Evolutionary conservation across 2,797 vertebrate genomes (phyloP).

Genomic region (Graptemys geographica): DNA sequence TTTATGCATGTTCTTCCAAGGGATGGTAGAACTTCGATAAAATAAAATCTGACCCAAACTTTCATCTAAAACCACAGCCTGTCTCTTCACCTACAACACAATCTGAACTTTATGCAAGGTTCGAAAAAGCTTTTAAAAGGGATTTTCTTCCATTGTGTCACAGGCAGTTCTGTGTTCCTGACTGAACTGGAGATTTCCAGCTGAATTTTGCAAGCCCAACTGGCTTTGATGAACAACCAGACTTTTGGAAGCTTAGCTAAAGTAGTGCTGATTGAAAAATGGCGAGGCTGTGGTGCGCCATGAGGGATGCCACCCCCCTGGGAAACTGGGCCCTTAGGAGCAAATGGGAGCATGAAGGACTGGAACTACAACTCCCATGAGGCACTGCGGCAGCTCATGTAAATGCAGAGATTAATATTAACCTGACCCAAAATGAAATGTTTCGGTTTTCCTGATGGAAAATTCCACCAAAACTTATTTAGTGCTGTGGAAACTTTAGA

Average conservation of each 20-base stretch:
- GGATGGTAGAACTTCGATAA: no score
- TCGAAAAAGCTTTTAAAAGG: no score
- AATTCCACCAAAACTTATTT: not conserved
- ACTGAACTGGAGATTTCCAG: no score
- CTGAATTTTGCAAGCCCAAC: no score
- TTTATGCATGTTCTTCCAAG: no score
- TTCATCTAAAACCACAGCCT: no score
- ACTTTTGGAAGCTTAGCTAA: not conserved
- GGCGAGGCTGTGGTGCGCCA: not conserved
- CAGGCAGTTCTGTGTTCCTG: no score
- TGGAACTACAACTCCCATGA: not conserved
- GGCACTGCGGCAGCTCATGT: not conserved
- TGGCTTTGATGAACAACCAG: no score
- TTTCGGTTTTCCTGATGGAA: not conserved
- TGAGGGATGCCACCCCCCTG: not conserved
- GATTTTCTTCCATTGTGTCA: no score
- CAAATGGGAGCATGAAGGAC: constrained; percentile 12
- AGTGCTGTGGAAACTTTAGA: rapidly evolving
- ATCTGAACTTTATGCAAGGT: no score
- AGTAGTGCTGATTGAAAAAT: not conserved
- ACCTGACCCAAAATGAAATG: not conserved
- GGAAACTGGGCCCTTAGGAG: not conserved
- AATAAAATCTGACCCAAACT: no score
- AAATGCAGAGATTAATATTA: not conserved
- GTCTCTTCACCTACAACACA: no score